These are phyloP conservation scores for Strigops habroptila DNA, from an alignment of 2,113 vertebrate species.

Conservation along the genomic window DNA sequence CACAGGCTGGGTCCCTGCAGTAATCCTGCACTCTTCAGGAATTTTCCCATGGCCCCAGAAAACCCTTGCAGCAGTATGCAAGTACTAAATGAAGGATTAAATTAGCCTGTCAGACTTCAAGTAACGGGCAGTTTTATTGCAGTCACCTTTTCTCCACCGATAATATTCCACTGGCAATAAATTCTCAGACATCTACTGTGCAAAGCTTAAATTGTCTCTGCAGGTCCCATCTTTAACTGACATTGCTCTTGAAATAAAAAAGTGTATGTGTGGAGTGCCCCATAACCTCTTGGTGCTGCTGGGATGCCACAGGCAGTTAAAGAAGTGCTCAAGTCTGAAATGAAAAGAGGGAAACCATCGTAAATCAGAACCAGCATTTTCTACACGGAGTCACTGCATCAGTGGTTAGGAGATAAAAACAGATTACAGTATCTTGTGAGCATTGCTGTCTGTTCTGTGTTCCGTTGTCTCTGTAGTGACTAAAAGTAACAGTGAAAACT, in stretches of 20 bases:
- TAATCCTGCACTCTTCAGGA: background rate
- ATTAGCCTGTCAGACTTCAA: background rate
- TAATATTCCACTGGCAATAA: background rate
- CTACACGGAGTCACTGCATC: background rate
- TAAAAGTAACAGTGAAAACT: background rate
- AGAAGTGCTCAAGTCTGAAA: background rate
- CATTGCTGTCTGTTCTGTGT: background rate
- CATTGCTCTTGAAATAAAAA: background rate
- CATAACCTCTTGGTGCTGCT: background rate
- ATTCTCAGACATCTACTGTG: background rate
- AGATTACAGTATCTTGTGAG: background rate
- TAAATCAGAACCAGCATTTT: background rate
- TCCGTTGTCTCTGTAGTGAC: background rate
- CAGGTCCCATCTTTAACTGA: background rate
- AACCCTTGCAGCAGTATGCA: background rate
- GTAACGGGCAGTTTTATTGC: background rate
- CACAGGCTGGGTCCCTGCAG: background rate
- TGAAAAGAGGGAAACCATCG: background rate
- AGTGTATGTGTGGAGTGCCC: background rate
- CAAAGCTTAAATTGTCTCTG: background rate
- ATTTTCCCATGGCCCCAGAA: constrained; percentile 24
- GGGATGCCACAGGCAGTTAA: background rate
- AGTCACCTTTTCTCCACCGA: background rate
- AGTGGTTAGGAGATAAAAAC: background rate
- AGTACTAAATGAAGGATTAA: constrained; percentile 13